These are phyloP conservation scores for Dynastes maya DNA, from an alignment of 2,888 invertebrate species.

Conservation along the genomic window DNA sequence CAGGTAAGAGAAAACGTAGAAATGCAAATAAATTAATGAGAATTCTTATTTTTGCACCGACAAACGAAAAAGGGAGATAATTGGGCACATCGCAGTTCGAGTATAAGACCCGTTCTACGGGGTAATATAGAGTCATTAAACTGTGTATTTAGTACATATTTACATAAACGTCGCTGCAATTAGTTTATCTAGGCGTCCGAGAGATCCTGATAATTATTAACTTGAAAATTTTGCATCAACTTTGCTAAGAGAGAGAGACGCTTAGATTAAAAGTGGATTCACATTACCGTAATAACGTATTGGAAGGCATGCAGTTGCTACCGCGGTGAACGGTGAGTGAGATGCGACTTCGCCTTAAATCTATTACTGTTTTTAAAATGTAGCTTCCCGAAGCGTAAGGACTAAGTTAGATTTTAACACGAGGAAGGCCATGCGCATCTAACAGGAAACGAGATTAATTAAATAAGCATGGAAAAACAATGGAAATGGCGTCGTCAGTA, in stretches of 20 bases:
- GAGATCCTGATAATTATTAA: conserved; percentile 45
- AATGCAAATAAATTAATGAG: conserved; percentile 25
- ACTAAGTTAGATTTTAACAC: too few species aligned
- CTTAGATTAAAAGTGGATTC: conserved; percentile 8
- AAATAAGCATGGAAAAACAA: too few species aligned
- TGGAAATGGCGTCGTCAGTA: too few species aligned
- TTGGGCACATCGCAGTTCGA: neutral
- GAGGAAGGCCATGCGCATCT: too few species aligned
- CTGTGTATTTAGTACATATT: conserved; percentile 45
- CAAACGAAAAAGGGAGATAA: conserved; percentile 21
- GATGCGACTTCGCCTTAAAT: too few species aligned
- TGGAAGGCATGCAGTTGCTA: too few species aligned
- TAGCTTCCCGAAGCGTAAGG: too few species aligned
- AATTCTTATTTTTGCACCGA: neutral
- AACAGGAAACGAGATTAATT: too few species aligned
- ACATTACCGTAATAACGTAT: conserved; percentile 19
- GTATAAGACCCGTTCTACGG: conserved; percentile 28
- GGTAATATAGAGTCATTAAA: conserved; percentile 40
- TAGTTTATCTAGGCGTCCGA: conserved; percentile 43
- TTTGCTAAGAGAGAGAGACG: neutral
- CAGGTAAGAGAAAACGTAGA: neutral
- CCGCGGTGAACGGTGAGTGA: too few species aligned
- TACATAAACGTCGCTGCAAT: conserved; percentile 42
- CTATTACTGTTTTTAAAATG: too few species aligned
- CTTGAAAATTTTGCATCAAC: conserved; percentile 38